Conservation (phyloP, 2,113 vertebrate species). For the human region DNA sequence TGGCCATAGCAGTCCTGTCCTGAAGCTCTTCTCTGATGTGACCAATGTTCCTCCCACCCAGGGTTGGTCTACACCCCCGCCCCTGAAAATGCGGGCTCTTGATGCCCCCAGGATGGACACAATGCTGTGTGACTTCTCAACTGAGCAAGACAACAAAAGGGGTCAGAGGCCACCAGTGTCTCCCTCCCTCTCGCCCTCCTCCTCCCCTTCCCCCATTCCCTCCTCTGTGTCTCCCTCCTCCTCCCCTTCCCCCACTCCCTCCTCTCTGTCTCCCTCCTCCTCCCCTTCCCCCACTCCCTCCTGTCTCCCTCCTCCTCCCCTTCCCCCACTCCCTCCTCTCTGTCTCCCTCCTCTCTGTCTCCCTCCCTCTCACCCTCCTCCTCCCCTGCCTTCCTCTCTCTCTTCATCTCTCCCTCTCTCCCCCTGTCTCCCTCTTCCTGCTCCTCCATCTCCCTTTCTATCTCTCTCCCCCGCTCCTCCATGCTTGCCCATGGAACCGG, state of each 20-base stretch:
- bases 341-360: neutral
- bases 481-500: accelerated
- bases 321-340: too few relatives aligned
- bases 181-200: neutral
- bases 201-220: neutral
- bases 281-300: too few relatives aligned
- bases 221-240: neutral
- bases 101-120: neutral
- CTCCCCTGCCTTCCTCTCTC: too few relatives aligned
- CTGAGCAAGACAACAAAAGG: neutral
- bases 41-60: neutral
- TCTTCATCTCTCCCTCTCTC: neutral
- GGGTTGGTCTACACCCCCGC: too few relatives aligned
- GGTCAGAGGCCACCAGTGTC: neutral
- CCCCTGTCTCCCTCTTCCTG: too few relatives aligned
- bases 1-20: neutral
- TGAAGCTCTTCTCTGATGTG: neutral
- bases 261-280: neutral
- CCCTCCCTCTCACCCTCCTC: neutral
- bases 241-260: neutral
- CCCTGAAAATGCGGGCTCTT: neutral
- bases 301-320: too few relatives aligned
- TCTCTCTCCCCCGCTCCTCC: neutral
- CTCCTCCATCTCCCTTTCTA: neutral
- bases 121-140: neutral